phyloP scores from a whole-genome alignment of 2,797 vertebrate genomes.

The Sebastes taczanowskii region DNA sequence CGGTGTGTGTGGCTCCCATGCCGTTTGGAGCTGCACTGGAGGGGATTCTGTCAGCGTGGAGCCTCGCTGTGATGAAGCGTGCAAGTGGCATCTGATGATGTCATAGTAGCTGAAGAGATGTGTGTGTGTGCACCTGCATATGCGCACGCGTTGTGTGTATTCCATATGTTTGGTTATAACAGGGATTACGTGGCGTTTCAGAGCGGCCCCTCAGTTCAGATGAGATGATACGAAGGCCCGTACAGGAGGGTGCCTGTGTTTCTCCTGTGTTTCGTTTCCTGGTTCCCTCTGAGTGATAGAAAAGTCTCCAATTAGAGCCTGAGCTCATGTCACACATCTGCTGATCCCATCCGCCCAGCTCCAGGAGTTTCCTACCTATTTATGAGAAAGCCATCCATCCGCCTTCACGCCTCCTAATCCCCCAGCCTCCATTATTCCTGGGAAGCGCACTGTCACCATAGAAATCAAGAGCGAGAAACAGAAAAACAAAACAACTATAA shows the following conservation, averaged over 20 bases:
- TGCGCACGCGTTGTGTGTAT: not conserved
- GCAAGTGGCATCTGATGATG: constrained; percentile 59
- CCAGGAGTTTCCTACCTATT: constrained; percentile 85
- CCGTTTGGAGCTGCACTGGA: constrained; percentile 46
- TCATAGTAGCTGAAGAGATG: constrained; percentile 27
- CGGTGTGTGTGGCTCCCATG: constrained; percentile 48
- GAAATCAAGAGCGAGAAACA: constrained; percentile 82
- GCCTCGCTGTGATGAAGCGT: constrained; percentile 49
- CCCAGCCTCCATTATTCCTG: constrained; percentile 82
- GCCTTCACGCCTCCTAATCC: constrained; percentile 83
- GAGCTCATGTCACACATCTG: constrained; percentile 81
- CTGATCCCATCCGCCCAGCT: constrained; percentile 79
- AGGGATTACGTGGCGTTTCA: constrained; percentile 38
- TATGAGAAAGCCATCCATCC: constrained; percentile 84
- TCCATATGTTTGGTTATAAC: constrained; percentile 31
- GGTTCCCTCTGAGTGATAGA: constrained; percentile 57
- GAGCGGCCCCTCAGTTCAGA: constrained; percentile 37
- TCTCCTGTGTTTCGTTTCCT: constrained; percentile 24
- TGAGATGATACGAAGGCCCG: constrained; percentile 37
- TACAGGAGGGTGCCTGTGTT: constrained; percentile 36
- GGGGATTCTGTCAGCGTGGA: constrained; percentile 53
- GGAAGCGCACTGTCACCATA: constrained; percentile 84
- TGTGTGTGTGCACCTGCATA: not conserved
- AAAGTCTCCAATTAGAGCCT: constrained; percentile 74
- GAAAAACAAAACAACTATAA: constrained; percentile 82